phyloP scores from a whole-genome alignment of 2,888 invertebrate genomes.

The Sarcophaga subvicina region DNA sequence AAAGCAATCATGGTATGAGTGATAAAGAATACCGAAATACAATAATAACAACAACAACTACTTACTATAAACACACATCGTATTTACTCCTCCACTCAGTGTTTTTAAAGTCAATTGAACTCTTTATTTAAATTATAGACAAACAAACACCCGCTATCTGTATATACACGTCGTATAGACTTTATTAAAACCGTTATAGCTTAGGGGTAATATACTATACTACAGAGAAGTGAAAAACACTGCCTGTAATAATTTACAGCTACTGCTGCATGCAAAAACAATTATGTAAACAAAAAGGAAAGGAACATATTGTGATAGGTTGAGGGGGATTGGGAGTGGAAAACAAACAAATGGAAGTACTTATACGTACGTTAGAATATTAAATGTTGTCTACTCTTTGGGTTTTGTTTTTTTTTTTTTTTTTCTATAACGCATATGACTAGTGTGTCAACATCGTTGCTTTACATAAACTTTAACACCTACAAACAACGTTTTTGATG shows the following conservation, averaged over 20 bases:
- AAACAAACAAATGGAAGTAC: too few species aligned
- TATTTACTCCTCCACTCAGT: slow-evolving; percentile 18
- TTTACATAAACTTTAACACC: slow-evolving; percentile 42
- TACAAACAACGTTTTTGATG: not conserved
- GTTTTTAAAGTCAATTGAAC: slow-evolving; percentile 63
- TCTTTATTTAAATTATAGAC: slow-evolving; percentile 62
- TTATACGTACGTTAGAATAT: slow-evolving; percentile 9
- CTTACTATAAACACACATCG: not conserved
- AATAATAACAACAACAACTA: slow-evolving; percentile 37
- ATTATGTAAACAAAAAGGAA: slow-evolving; percentile 43
- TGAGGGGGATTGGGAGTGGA: not conserved
- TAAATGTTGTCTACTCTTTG: slow-evolving; percentile 2
- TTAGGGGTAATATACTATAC: slow-evolving; percentile 44
- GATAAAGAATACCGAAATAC: slow-evolving; percentile 45
- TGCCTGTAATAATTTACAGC: slow-evolving; percentile 35
- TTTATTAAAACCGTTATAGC: slow-evolving; percentile 54
- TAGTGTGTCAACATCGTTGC: slow-evolving; percentile 19
- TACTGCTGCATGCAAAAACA: slow-evolving; percentile 37
- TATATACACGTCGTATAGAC: not conserved
- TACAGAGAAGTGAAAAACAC: slow-evolving; percentile 8
- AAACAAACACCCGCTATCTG: slow-evolving; percentile 6
- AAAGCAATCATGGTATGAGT: slow-evolving; percentile 32
- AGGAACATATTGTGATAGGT: not conserved
- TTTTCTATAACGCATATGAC: not conserved
- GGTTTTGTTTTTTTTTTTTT: too few species aligned